Evolutionary conservation across 2,888 invertebrate species (phyloP).

Genomic region (Mythimna pallens): DNA sequence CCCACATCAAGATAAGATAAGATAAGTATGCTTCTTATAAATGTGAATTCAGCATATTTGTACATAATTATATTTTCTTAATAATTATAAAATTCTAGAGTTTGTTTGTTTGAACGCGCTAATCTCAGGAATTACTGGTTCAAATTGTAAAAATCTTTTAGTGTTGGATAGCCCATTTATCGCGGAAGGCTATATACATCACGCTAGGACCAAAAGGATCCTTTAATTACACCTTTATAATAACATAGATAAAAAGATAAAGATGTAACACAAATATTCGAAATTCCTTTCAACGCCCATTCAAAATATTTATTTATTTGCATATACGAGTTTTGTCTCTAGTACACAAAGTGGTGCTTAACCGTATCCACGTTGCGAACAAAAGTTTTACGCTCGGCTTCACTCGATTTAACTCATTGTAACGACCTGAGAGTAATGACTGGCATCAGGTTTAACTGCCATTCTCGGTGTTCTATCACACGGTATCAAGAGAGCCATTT

Average conservation of each 20-base stretch:
- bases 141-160: too few relatives aligned
- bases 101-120: too few relatives aligned
- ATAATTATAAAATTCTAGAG: too few relatives aligned
- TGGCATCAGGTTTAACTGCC: slow-evolving; percentile 28
- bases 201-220: too few relatives aligned
- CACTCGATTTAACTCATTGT: slow-evolving; percentile 63
- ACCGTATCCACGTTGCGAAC: slow-evolving; percentile 26
- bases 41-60: slow-evolving; percentile 9
- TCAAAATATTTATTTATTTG: slow-evolving; percentile 14
- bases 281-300: not conserved
- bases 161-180: too few relatives aligned
- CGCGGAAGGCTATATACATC: too few relatives aligned
- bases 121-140: too few relatives aligned
- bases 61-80: slow-evolving; percentile 3
- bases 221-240: not conserved
- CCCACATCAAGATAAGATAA: too few relatives aligned
- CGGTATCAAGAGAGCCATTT: not conserved
- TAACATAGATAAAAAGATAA: not conserved
- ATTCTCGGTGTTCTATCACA: slow-evolving; percentile 14
- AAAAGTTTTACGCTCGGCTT: slow-evolving; percentile 51
- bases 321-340: slow-evolving; percentile 6
- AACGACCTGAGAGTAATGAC: slow-evolving; percentile 56
- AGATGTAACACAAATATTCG: not conserved
- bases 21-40: not conserved
- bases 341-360: slow-evolving; percentile 3